These are phyloP conservation scores for Horisme vitalbata DNA, from an alignment of 2,888 invertebrate genomes.

Conservation along the genomic window DNA sequence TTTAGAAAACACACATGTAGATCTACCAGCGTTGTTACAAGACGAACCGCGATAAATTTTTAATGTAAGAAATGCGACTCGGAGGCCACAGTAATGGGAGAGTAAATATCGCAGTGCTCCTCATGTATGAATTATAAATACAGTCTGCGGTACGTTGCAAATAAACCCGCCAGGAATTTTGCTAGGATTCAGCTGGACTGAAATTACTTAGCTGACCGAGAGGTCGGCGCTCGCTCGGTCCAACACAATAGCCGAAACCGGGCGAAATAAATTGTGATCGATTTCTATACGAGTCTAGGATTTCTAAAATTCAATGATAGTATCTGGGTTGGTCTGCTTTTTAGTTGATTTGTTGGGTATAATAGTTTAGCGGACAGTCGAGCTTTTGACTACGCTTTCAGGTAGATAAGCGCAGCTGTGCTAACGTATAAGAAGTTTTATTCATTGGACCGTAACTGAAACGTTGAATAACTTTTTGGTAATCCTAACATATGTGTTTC, in stretches of 20 bases:
- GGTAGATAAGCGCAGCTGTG: conserved; percentile 8
- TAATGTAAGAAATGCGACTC: conserved; percentile 71
- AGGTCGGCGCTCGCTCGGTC: conserved; percentile 5
- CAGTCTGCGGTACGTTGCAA: conserved; percentile 53
- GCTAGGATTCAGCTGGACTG: conserved; percentile 25
- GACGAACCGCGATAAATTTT: conserved; percentile 65
- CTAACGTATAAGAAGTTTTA: too few species aligned
- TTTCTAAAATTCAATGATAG: conserved; percentile 16
- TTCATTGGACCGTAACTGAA: too few species aligned
- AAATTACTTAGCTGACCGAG: conserved; percentile 28
- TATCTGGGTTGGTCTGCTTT: conserved; percentile 8
- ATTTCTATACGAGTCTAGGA: conserved; percentile 14
- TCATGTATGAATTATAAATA: conserved; percentile 76
- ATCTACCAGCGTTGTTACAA: conserved; percentile 29
- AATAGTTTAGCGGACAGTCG: conserved; percentile 6
- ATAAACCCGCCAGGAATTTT: conserved; percentile 24
- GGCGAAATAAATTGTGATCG: conserved; percentile 23
- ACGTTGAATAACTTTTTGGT: too few species aligned
- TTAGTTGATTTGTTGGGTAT: conserved; percentile 14
- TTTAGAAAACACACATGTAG: conserved; percentile 25
- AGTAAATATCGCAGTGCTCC: conserved; percentile 75
- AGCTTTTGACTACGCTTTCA: conserved; percentile 11
- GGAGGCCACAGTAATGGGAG: conserved; percentile 67
- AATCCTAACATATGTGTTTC: too few species aligned
- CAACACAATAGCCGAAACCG: conserved; percentile 22